Conservation (phyloP, 2,888 invertebrate species). For the Galerucella calmariensis region DNA sequence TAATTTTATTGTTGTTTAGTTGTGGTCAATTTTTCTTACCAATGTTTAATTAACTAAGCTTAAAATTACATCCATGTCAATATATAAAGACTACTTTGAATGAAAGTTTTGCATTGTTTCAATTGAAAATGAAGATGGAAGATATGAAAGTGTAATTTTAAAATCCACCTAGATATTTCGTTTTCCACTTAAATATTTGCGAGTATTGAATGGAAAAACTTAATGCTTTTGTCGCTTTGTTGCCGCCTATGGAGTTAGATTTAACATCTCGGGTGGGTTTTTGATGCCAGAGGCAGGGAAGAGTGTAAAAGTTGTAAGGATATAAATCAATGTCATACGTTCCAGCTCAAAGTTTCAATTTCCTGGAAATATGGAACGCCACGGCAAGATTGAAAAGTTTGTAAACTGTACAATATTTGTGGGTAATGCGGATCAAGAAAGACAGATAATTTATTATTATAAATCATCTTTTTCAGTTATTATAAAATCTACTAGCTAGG, state of each 20-base stretch:
- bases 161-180: background rate
- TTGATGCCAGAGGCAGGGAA: constrained; percentile 25
- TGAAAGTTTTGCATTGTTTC: no score
- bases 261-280: constrained; percentile 20
- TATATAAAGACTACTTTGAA: no score
- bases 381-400: constrained; percentile 34
- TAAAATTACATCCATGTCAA: no score
- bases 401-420: constrained; percentile 31
- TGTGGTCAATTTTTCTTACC: no score
- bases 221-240: background rate
- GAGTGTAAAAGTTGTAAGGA: constrained; percentile 44
- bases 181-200: background rate
- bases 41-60: no score
- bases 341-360: constrained; percentile 62
- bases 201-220: no score
- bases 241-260: constrained; percentile 23
- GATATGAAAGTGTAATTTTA: no score
- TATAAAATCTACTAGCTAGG: background rate
- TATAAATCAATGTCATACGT: constrained; percentile 62
- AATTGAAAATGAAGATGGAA: no score
- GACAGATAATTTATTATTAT: constrained; percentile 26
- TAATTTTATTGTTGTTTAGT: no score
- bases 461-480: constrained; percentile 15
- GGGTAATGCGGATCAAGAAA: constrained; percentile 29
- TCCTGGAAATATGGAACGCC: constrained; percentile 47